A percentile compares a stretch with the other conserved stretches of the same genome.
These are phyloP conservation scores for Idaea straminata DNA, from an alignment of 2,888 invertebrate species.

Conservation along the genomic window DNA sequence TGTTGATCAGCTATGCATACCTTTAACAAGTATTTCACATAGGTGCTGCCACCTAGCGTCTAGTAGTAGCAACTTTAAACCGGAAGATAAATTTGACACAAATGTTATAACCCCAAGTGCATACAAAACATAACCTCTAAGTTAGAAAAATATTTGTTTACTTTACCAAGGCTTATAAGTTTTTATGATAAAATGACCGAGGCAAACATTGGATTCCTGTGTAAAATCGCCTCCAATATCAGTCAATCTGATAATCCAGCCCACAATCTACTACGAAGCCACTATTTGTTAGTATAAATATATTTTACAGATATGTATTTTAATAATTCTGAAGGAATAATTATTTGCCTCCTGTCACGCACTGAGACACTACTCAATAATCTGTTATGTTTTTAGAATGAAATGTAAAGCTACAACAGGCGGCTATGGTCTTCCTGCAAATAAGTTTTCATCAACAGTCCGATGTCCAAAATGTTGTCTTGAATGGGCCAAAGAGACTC, in stretches of 20 bases:
- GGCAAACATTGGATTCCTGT: constrained; percentile 53
- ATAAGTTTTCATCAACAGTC: constrained; percentile 52
- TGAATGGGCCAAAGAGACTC: constrained; percentile 52
- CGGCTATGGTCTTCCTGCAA: constrained; percentile 55
- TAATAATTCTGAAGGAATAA: neutral
- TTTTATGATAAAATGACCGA: constrained; percentile 47
- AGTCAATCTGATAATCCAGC: neutral
- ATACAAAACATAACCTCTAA: neutral
- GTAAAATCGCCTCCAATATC: constrained; percentile 4
- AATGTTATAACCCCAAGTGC: too few species aligned
- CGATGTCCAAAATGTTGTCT: constrained; percentile 61
- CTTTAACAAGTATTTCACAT: too few species aligned
- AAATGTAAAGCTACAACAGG: constrained; percentile 54
- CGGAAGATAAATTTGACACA: too few species aligned
- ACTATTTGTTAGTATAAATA: neutral
- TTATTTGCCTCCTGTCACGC: too few species aligned
- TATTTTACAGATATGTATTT: neutral
- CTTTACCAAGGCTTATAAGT: neutral
- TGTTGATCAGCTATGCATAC: too few species aligned
- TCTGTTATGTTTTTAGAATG: constrained; percentile 44
- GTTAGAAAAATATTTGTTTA: neutral
- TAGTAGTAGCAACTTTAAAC: too few species aligned
- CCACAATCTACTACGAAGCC: neutral
- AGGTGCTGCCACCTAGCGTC: too few species aligned
- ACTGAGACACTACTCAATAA: neutral